Conservation (phyloP, 2,113 vertebrate species). For the Notothenia coriiceps region DNA sequence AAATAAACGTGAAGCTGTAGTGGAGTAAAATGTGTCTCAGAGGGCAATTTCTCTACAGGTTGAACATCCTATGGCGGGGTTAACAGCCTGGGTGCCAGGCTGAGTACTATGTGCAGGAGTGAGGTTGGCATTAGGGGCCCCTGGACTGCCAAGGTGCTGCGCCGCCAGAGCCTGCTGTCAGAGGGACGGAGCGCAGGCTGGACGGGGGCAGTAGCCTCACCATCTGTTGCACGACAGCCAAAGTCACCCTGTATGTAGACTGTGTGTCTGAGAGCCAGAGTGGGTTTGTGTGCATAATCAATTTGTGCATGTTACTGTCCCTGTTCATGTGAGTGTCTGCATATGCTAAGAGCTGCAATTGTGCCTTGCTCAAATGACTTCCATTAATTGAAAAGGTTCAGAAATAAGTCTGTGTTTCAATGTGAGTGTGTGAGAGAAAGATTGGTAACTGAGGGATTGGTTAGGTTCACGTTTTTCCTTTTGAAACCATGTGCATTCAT, state of each 20-base stretch:
- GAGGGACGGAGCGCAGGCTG: constrained; percentile 45
- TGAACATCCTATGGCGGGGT: constrained; percentile 52
- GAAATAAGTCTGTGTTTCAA: neutral
- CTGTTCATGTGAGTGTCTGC: neutral
- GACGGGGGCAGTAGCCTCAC: constrained; percentile 73
- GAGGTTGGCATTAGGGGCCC: constrained; percentile 50
- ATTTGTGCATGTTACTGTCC: constrained; percentile 6
- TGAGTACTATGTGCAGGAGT: constrained; percentile 53
- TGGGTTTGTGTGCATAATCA: constrained; percentile 18
- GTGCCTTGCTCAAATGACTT: neutral
- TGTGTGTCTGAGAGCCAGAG: constrained; percentile 27
- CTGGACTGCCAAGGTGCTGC: constrained; percentile 60
- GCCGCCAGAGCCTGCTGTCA: constrained; percentile 71
- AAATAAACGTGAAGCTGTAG: constrained; percentile 17
- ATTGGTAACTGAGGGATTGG: neutral
- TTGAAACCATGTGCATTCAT: neutral
- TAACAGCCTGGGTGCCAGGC: constrained; percentile 51
- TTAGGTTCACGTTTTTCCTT: neutral
- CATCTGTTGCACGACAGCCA: constrained; percentile 80
- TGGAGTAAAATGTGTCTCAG: constrained; percentile 29
- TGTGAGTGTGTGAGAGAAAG: neutral
- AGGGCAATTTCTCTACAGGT: constrained; percentile 33
- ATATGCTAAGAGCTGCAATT: neutral
- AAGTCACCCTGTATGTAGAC: constrained; percentile 75
- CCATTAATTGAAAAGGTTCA: neutral